Conservation (phyloP, 2,888 invertebrate genomes). For the Prosopocoilus inquinatus region DNA sequence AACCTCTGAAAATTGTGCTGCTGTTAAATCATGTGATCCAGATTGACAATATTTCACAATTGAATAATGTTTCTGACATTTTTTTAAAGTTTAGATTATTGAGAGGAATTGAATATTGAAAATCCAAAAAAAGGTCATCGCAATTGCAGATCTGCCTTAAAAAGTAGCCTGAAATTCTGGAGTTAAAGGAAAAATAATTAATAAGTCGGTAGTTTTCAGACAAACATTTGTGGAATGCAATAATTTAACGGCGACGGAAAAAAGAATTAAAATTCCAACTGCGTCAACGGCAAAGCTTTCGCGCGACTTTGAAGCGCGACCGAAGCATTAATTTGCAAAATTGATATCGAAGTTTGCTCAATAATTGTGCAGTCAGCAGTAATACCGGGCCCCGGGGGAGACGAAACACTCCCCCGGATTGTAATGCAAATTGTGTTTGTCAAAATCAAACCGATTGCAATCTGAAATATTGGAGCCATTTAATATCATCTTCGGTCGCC, state of each 20-base stretch:
- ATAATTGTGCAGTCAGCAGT: constrained; percentile 52
- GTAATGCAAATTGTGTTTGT: constrained; percentile 50
- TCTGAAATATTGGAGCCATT: constrained; percentile 27
- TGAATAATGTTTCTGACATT: too few species aligned
- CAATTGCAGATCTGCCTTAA: too few species aligned
- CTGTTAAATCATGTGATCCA: too few species aligned
- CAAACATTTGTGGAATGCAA: too few species aligned
- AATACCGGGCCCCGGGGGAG: constrained; percentile 34
- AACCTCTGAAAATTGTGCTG: too few species aligned
- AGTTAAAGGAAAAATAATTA: too few species aligned
- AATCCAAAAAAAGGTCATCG: too few species aligned
- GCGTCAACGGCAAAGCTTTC: background rate
- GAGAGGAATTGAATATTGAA: too few species aligned
- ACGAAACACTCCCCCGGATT: constrained; percentile 40
- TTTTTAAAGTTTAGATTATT: too few species aligned
- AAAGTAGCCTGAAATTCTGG: too few species aligned
- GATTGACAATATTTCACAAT: too few species aligned
- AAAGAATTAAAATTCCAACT: background rate
- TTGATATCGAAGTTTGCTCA: constrained; percentile 49
- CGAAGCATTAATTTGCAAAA: constrained; percentile 32
- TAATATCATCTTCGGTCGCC: constrained; percentile 1
- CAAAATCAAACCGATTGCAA: constrained; percentile 35
- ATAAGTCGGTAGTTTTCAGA: too few species aligned
- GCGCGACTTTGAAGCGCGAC: background rate
- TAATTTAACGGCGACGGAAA: background rate